Percentiles rank a stretch among this genome's conserved stretches.
Evolutionary conservation across 2,888 invertebrate genomes (phyloP).

Genomic region (Drosophila paramelanica): DNA sequence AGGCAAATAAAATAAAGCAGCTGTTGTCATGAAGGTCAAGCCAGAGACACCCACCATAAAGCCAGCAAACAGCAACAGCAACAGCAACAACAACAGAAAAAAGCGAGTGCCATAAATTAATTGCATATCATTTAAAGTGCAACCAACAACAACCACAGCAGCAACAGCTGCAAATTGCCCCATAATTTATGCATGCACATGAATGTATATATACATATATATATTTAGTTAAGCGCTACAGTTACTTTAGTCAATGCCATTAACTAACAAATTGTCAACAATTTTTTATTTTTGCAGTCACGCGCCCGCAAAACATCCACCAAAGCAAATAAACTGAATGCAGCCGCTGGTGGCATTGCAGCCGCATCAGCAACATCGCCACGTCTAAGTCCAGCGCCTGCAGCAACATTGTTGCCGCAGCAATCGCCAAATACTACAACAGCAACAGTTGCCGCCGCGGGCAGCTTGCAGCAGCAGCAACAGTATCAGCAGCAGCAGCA

Average conservation of each 20-base stretch:
- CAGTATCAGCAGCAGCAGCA: constrained; percentile 55
- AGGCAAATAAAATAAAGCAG: constrained; percentile 20
- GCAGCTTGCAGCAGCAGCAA: constrained; percentile 54
- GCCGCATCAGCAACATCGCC: constrained; percentile 82
- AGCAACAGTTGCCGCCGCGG: constrained; percentile 55
- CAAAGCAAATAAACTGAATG: constrained; percentile 84
- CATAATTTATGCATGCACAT: constrained; percentile 38
- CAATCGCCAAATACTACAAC: constrained; percentile 83
- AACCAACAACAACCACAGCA: constrained; percentile 19
- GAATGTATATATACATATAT: background rate
- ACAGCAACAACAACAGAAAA: constrained; percentile 13
- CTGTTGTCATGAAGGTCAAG: constrained; percentile 32
- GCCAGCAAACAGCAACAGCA: constrained; percentile 24
- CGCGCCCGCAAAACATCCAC: constrained; percentile 83
- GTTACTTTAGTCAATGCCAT: constrained; percentile 52
- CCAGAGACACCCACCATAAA: constrained; percentile 41
- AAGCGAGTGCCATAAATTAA: constrained; percentile 7
- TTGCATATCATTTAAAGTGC: constrained; percentile 3
- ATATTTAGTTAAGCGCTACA: constrained; percentile 9
- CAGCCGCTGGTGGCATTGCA: constrained; percentile 69
- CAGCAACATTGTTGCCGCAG: constrained; percentile 82
- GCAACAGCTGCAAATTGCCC: constrained; percentile 33
- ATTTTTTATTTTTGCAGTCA: constrained; percentile 69
- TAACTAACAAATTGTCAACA: constrained; percentile 32
- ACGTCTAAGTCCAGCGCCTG: constrained; percentile 82